Evolutionary conservation across 2,888 invertebrate species (phyloP).

Genomic region (Aleiodes testaceus): DNA sequence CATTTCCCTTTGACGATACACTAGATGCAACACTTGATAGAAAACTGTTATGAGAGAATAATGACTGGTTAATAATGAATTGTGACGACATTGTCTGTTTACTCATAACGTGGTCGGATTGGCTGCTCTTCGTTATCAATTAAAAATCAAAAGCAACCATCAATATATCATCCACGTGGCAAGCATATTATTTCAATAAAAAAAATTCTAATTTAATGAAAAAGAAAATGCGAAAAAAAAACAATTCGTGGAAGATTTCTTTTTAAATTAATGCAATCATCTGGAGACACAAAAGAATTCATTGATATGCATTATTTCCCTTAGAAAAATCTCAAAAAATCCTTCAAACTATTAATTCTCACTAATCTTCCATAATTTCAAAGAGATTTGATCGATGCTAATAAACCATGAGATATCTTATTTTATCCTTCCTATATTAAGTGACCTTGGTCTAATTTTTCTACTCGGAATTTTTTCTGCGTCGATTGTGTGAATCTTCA

Average conservation of each 20-base stretch:
- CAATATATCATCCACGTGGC: background rate
- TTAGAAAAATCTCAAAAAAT: background rate
- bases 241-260: no score
- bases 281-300: conserved; percentile 56
- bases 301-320: conserved; percentile 62
- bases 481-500: background rate
- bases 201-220: background rate
- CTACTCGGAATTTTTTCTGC: background rate
- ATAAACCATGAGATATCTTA: conserved; percentile 14
- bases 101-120: conserved; percentile 17
- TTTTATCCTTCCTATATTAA: conserved; percentile 20
- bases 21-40: conserved; percentile 14
- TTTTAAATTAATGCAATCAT: conserved; percentile 24
- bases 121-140: conserved; percentile 9
- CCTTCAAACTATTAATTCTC: background rate
- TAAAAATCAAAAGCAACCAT: background rate
- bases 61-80: background rate
- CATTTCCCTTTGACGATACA: background rate
- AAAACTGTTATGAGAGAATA: background rate
- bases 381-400: background rate
- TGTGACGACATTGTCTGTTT: conserved; percentile 10
- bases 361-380: no score
- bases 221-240: background rate
- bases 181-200: background rate
- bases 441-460: background rate